These are phyloP conservation scores for Pitangus sulphuratus DNA, from an alignment of 2,797 vertebrate species.

Conservation along the genomic window DNA sequence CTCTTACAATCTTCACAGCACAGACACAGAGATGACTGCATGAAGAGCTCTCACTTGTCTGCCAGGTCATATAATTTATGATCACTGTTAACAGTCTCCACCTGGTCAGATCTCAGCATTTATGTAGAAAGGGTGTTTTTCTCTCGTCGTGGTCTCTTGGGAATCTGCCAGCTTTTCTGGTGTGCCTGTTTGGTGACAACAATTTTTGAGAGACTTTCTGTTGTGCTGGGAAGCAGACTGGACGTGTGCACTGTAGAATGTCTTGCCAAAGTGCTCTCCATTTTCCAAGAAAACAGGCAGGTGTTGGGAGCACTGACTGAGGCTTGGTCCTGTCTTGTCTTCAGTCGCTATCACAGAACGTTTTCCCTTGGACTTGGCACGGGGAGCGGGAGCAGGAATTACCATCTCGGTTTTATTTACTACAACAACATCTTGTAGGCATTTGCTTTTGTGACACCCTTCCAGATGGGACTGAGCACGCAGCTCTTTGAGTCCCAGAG, in stretches of 20 bases:
- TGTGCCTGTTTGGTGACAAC: neutral
- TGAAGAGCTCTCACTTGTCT: neutral
- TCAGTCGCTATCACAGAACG: neutral
- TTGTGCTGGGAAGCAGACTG: neutral
- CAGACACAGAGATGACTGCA: neutral
- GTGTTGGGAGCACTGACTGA: neutral
- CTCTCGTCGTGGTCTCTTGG: neutral
- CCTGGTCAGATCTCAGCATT: neutral
- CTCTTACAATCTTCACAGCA: neutral
- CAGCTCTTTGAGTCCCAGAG: slow-evolving; percentile 52
- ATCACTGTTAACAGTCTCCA: neutral
- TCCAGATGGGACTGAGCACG: slow-evolving; percentile 55
- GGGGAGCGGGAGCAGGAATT: neutral
- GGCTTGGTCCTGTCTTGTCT: neutral
- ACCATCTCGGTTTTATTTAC: slow-evolving; percentile 17
- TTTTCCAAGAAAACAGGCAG: neutral
- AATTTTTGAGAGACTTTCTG: neutral
- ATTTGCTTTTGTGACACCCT: slow-evolving; percentile 39
- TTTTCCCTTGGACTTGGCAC: neutral
- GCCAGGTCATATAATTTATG: neutral
- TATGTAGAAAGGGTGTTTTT: neutral
- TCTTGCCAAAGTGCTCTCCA: neutral
- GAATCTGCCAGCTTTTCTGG: neutral
- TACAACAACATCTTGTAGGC: slow-evolving; percentile 43
- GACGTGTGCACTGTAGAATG: accelerated